phyloP scores from a whole-genome alignment of 2,113 vertebrate genomes.

The Dasyornis broadbenti region DNA sequence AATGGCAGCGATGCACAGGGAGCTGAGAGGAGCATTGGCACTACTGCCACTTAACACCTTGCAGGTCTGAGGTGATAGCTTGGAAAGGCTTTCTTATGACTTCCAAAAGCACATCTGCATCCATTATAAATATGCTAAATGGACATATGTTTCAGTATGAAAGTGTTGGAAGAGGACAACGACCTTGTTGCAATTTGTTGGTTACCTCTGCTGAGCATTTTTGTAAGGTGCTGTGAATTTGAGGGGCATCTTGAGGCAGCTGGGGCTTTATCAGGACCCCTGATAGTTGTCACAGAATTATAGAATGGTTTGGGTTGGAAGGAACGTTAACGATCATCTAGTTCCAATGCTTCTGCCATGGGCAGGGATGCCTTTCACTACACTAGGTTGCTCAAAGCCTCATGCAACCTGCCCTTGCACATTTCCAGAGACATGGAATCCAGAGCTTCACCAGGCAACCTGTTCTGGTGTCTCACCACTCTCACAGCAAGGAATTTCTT shows the following conservation, averaged over 20 bases:
- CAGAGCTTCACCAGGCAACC: not conserved
- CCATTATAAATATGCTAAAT: not conserved
- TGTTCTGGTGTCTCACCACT: not conserved
- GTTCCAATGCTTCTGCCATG: not conserved
- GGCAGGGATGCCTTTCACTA: not conserved
- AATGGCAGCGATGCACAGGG: fast-evolving
- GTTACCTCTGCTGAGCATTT: not conserved
- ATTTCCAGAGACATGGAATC: not conserved
- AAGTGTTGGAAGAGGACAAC: not conserved
- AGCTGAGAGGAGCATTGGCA: fast-evolving
- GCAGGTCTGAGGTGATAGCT: not conserved
- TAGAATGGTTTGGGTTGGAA: not conserved
- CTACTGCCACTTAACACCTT: fast-evolving
- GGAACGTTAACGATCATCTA: not conserved
- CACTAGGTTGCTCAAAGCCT: not conserved
- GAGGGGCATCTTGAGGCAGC: not conserved
- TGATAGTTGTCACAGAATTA: not conserved
- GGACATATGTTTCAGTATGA: fast-evolving
- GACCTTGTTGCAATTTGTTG: not conserved
- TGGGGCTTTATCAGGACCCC: too few relatives aligned
- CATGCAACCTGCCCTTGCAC: not conserved
- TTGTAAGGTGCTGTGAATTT: not conserved
- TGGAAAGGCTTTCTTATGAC: not conserved
- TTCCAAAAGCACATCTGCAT: not conserved
- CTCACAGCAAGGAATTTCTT: not conserved